Evolutionary conservation across 2,797 vertebrate genomes (phyloP).

Genomic region (Forpus xanthops): DNA sequence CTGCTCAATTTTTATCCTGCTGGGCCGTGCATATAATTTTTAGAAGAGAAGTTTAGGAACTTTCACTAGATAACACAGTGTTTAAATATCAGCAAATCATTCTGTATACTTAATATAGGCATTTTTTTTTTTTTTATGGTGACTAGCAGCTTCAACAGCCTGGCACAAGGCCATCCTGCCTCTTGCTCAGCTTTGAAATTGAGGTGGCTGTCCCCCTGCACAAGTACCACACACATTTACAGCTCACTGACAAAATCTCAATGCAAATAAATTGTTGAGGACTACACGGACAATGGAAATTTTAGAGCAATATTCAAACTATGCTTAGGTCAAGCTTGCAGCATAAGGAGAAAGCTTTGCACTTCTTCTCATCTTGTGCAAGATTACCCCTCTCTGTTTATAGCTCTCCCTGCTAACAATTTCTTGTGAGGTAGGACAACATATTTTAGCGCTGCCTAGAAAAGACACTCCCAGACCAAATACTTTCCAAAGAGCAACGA

Average conservation of each 20-base stretch:
- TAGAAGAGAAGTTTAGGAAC: conserved; percentile 4
- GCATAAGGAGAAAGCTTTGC: neutral
- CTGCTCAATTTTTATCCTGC: neutral
- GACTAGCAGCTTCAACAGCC: neutral
- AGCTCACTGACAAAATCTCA: neutral
- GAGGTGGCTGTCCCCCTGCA: too few relatives aligned
- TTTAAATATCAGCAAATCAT: neutral
- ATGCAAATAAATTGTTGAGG: neutral
- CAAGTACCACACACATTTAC: rapidly evolving
- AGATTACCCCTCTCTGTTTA: neutral
- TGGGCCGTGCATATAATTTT: neutral
- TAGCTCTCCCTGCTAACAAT: neutral
- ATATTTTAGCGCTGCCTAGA: neutral
- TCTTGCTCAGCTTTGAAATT: neutral
- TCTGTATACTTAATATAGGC: neutral
- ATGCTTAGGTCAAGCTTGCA: neutral
- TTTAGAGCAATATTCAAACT: neutral
- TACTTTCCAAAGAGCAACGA: neutral
- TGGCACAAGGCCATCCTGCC: neutral
- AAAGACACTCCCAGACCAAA: neutral
- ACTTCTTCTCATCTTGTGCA: neutral
- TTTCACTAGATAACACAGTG: neutral
- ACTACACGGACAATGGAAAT: neutral
- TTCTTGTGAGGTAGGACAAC: neutral
- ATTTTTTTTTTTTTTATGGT: neutral